Evolutionary conservation across 2,888 invertebrate species (phyloP), one percentile per base, ranked within the genome.

Genomic region (Stegophylla sp.): DNA sequence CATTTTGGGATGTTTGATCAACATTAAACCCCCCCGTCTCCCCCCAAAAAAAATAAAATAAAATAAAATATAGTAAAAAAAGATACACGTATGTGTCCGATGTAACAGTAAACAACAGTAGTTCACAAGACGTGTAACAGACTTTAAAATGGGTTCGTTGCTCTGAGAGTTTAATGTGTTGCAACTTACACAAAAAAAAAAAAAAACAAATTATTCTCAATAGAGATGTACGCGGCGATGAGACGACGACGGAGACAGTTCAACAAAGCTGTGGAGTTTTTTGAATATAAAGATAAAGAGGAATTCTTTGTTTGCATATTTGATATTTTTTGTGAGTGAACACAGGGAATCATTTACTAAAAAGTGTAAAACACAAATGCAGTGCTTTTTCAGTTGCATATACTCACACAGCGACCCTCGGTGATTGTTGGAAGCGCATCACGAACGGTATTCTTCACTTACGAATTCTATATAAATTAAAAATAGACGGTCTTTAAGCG

Each of bases 261-360:
- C 26, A 20, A 63, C 48, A 34, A 20, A 48, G 9, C 20, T 63
- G 61, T 28, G n/a, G n/a, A n/a, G n/a, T n/a, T 48, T 34, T 53
- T n/a, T 7, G 3, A 75, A 63, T 23, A 63, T 23, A 51, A 63
- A 34, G 48, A 74, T 63, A 75, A 75, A 75, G 53, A 75, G 64
- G 53, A 17, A 43, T 53, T 64, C 51, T 75, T 75, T 64, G 64
- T 75, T 34, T 41, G 64, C 17, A 26, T 17, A 20, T 56, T 15
- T 20, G 7, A 3, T 20, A 43, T 48, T 43, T 34, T 48, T 48
- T 63, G 15, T 48, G 28, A 48, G 17, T 74, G n/a, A n/a, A n/a
- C n/a, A n/a, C n/a, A 41, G 41, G 13, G 51, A 51, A 74, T 74
- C 20, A 74, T 48, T 74, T 63, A 48, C 20, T 10, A 17, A 48